Percentiles rank a stretch among this genome's conserved stretches.
phyloP scores from a whole-genome alignment of 1,140 invertebrate genomes.

The Pectinophora gossypiella region DNA sequence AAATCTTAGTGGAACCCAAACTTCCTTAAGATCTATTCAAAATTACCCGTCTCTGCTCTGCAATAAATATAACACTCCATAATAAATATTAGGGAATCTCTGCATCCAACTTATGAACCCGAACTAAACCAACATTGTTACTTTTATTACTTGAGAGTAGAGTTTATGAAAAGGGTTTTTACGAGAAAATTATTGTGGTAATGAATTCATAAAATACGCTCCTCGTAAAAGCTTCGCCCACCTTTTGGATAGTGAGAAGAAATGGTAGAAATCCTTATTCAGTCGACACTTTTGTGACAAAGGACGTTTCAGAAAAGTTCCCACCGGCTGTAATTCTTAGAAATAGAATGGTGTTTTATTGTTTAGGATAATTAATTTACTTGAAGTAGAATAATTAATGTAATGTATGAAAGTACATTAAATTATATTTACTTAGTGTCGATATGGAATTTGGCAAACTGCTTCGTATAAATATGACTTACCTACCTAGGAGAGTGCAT shows the following conservation, averaged over 20 bases:
- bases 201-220: neutral
- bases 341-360: too few relatives aligned
- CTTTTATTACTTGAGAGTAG: neutral
- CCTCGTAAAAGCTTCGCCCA: neutral
- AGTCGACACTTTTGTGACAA: too few relatives aligned
- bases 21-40: slow-evolving; percentile 25
- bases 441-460: too few relatives aligned
- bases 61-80: slow-evolving; percentile 10
- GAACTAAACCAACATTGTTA: neutral
- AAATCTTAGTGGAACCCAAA: slow-evolving; percentile 29
- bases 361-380: too few relatives aligned
- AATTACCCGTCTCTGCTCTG: slow-evolving; percentile 22
- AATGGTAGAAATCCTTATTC: too few relatives aligned
- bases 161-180: neutral
- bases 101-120: neutral
- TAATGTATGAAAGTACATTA: too few relatives aligned
- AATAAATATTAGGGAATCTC: neutral
- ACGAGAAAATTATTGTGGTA: neutral
- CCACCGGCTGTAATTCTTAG: too few relatives aligned
- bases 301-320: too few relatives aligned
- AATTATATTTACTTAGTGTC: too few relatives aligned
- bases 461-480: too few relatives aligned
- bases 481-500: too few relatives aligned
- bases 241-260: neutral
- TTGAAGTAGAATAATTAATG: too few relatives aligned